Conservation (phyloP, 2,113 vertebrate genomes). For the Acinonyx jubatus region DNA sequence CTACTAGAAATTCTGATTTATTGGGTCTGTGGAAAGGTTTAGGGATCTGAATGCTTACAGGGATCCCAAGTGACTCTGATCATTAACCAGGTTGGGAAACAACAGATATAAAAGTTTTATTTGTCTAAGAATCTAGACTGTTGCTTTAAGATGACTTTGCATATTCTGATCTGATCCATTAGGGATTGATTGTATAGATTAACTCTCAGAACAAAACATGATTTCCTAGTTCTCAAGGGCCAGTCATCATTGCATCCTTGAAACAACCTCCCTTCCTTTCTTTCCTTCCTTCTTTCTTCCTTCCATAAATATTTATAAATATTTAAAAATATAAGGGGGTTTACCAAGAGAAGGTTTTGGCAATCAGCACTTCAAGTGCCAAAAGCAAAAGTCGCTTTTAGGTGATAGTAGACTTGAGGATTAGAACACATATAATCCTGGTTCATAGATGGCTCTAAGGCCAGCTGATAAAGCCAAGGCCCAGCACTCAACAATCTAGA, state of each 20-base stretch:
- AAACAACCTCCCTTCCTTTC: not conserved
- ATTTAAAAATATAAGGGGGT: constrained; percentile 22
- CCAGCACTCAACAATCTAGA: not conserved
- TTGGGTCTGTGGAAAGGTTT: not conserved
- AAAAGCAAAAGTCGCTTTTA: constrained; percentile 55
- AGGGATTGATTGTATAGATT: constrained; percentile 35
- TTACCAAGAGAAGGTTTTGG: constrained; percentile 25
- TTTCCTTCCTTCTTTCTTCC: not conserved
- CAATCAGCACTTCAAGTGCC: not conserved
- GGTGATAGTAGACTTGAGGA: constrained; percentile 17
- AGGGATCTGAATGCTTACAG: constrained; percentile 31
- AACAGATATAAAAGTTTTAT: not conserved
- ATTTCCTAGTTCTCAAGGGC: constrained; percentile 14
- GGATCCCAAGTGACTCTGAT: not conserved
- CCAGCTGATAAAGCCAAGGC: not conserved
- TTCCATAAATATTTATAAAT: constrained; percentile 57
- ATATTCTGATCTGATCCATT: constrained; percentile 43
- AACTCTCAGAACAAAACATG: constrained; percentile 43
- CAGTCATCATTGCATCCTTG: constrained; percentile 1
- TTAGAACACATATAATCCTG: constrained; percentile 17
- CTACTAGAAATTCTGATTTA: constrained; percentile 21
- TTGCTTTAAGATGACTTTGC: constrained; percentile 72
- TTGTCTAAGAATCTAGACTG: constrained; percentile 38
- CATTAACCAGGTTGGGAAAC: not conserved
- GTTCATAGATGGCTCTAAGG: not conserved